Base-by-base conservation (phyloP, 2,888 invertebrate genomes). In the Drosophila mercatorum region DNA sequence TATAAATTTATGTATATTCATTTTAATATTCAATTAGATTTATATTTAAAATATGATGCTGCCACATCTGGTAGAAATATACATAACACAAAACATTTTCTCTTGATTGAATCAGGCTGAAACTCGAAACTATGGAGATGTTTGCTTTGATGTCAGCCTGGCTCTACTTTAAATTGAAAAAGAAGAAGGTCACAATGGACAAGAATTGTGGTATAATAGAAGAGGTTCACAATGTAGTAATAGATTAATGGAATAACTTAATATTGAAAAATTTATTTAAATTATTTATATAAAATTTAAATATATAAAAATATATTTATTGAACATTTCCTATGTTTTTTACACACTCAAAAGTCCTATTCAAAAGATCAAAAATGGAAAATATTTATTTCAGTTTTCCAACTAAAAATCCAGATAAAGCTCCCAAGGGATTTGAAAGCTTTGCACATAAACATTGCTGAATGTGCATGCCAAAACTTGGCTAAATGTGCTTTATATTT, bases 401-500 rank as follows among this genome's bases (percentile, higher is more conserved):
- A 55, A 14, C 36, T 51, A 17, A 5, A 36, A 55, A n/a, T 55
- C 40, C 28, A 55, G 41, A 55, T 28, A 41, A 55, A 41, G 55
- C 12, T 55, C 0, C 26, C 12, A 31, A 41, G 41, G 14, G 40
- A n/a, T 58, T 53, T 49, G 12, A 28, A n/a, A 49, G 59, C 40
- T 49, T 49, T 22, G 14, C 40, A 17, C 12, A 40, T 40, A 31
- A 17, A 31, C 40, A 57, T 40, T 14, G 22, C 14, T 22, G 31
- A n/a, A 14, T 31, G 11, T 14, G 5, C 2, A 44, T 57, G 40
- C 31, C 11, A 31, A 62, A 56, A 38, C 46, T 36, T 53, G 53
- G 10, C 22, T 44, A 28, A 17, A 62, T 8, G 53, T 43, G 40
- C 47, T 36, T 66, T 66, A 11, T 66, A 38, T 63, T 63, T 63